Base-by-base conservation (phyloP, 2,113 vertebrate species). In the Larimichthys polyactis region DNA sequence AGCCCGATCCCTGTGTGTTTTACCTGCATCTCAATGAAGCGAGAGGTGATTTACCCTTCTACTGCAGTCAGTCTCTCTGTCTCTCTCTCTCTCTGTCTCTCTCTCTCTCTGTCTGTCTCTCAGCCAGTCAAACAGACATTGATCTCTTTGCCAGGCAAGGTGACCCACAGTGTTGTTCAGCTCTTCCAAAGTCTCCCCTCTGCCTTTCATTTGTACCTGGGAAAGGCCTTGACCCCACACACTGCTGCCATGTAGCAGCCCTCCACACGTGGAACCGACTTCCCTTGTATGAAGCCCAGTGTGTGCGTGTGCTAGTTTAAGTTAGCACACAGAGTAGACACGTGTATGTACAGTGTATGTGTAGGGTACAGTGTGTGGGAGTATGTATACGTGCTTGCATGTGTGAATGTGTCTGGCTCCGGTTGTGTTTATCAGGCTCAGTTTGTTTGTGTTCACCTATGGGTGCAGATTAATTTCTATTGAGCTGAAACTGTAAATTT, bases 131-230 rank as follows among this genome's bases (percentile, higher is more conserved):
- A 94, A 93, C 88, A 94, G 90, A 93, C 94, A 95, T 95, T 95
- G 94, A 95, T 95, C 94, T 93, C 86, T 87, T 81, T 91, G 84
- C 91, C 80, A 88, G 86, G 92, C 93, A 96, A 96, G 94, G 95
- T 95, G 95, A 96, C 95, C 93, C 90, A 75, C 87, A 63, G 88
- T 87, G 91, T 89, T 90, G 89, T 89, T 84, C 76, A 86, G 79
- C 89, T 90, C 91, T 92, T 93, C 89, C 87, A 89, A 80, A 92
- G 89, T 87, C 89, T 90, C 83, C 59, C 22, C 84, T 90, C 84
- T 91, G 75, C 63, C 91, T 94, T 92, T 90, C 81, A 86, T 89
- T 91, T 86, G 91, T 86, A 93, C 88, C 87, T 90, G 90, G 82
- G 90, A 91, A 89, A 91, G 91, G 92, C 87, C 91, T 90, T 93